These are phyloP conservation scores for Pteromalus puparum DNA, from an alignment of 1,140 invertebrate species.

Conservation along the genomic window DNA sequence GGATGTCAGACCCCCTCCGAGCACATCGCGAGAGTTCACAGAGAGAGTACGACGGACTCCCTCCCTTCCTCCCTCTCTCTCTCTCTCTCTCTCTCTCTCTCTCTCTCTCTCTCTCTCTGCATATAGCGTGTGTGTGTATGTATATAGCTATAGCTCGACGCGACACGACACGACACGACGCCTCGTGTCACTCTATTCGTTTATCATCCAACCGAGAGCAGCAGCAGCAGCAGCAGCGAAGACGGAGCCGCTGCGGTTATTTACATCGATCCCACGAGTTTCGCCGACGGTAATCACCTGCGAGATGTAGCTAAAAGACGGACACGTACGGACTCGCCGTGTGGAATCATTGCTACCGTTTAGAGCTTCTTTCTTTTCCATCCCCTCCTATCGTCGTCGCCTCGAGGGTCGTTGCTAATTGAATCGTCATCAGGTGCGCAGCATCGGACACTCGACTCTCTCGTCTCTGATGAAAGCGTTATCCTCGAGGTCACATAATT, in stretches of 20 bases:
- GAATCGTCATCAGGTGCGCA: slow-evolving; percentile 14
- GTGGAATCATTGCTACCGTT: not conserved
- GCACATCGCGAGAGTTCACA: not conserved
- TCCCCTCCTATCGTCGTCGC: not conserved
- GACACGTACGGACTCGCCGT: not conserved
- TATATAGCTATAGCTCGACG: slow-evolving; percentile 24
- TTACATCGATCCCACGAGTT: slow-evolving; percentile 50
- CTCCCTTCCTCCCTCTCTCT: not conserved
- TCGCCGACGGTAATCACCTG: slow-evolving; percentile 37
- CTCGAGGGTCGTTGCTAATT: not conserved
- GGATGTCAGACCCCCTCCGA: slow-evolving; percentile 59
- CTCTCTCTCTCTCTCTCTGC: not conserved
- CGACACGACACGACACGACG: slow-evolving; percentile 37
- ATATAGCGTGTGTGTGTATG: not conserved
- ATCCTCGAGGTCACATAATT: slow-evolving; percentile 25
- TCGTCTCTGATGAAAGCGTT: too few species aligned
- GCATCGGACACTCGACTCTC: not conserved
- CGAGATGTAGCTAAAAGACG: not conserved
- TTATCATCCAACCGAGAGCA: slow-evolving; percentile 61
- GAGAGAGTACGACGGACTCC: not conserved
- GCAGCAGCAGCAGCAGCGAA: not conserved
- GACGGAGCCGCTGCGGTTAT: slow-evolving; percentile 16
- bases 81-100: not conserved
- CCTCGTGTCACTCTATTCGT: slow-evolving; percentile 36
- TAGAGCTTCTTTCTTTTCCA: not conserved